Conservation (phyloP, 1,140 invertebrate genomes). For the Drosophila ohnishii region DNA sequence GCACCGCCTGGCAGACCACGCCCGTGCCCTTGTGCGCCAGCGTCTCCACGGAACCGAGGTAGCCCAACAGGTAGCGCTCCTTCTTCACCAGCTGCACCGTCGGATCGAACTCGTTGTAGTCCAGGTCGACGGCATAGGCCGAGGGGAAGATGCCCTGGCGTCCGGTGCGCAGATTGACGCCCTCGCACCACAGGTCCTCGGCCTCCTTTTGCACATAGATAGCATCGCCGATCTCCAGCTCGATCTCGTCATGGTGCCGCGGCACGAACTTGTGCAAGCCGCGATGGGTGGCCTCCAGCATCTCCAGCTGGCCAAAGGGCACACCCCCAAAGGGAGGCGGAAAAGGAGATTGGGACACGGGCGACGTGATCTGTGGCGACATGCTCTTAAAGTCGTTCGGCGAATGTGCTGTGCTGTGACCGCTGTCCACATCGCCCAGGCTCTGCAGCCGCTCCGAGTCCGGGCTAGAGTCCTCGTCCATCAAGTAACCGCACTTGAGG, state of each 20-base stretch:
- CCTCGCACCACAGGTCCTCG: constrained; percentile 99
- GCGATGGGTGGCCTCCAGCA: constrained; percentile 97
- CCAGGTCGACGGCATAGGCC: constrained; percentile 97
- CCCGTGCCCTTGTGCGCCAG: constrained; percentile 95
- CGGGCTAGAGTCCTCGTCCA: constrained; percentile 92
- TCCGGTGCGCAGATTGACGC: constrained; percentile 96
- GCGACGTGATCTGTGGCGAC: constrained; percentile 87
- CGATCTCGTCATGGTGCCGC: constrained; percentile 96
- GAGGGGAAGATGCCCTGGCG: constrained; percentile 97
- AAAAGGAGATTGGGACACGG: constrained; percentile 84
- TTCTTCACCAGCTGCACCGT: constrained; percentile 92
- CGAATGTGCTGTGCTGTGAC: constrained; percentile 94
- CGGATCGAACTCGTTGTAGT: constrained; percentile 97
- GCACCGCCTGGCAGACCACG: constrained; percentile 93
- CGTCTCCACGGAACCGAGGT: constrained; percentile 98
- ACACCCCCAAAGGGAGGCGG: constrained; percentile 86
- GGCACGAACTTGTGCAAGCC: constrained; percentile 98
- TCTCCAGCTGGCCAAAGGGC: constrained; percentile 91
- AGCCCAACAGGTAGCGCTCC: constrained; percentile 95
- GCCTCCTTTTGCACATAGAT: constrained; percentile 98
- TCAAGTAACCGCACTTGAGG: constrained; percentile 89
- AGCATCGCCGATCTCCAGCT: constrained; percentile 98
- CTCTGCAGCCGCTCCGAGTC: constrained; percentile 92
- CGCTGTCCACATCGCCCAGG: constrained; percentile 91
- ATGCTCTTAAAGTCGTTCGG: constrained; percentile 93